Percentiles rank a stretch among this genome's conserved stretches.
Conservation (phyloP, 2,113 vertebrate species). For the Etheostoma cragini region DNA sequence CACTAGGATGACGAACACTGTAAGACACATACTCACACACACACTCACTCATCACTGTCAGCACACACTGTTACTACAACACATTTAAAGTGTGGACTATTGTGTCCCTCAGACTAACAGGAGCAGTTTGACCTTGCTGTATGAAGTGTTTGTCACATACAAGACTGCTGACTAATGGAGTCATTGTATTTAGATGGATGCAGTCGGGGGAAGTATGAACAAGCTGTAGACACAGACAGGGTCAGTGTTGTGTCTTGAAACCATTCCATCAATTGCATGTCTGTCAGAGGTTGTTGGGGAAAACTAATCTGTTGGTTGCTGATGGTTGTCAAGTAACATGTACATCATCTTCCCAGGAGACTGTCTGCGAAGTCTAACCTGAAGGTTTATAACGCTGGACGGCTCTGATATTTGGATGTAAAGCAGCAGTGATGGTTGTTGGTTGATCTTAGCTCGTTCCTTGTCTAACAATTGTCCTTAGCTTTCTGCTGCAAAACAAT, state of each 20-base stretch:
- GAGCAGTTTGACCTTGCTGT: background rate
- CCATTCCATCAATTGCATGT: background rate
- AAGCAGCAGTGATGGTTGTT: background rate
- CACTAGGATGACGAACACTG: slow-evolving; percentile 2
- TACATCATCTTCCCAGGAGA: background rate
- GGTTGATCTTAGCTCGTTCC: background rate
- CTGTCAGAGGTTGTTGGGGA: background rate
- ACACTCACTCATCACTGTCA: slow-evolving; percentile 6
- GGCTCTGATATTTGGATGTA: background rate
- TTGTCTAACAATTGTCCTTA: background rate
- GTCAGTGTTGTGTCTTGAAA: background rate
- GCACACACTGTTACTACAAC: background rate
- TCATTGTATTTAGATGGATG: slow-evolving; percentile 6
- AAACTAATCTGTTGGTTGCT: background rate
- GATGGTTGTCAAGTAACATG: background rate
- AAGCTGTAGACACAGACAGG: background rate
- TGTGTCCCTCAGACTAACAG: background rate
- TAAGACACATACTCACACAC: background rate
- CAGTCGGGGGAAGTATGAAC: background rate
- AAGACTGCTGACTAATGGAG: slow-evolving; percentile 28
- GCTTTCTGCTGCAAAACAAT: no score
- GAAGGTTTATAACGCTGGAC: background rate
- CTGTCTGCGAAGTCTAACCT: background rate
- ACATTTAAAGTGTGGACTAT: background rate
- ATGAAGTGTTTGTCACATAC: background rate